Conservation (phyloP, 2,797 vertebrate genomes). For the Gymnocypris eckloni region DNA sequence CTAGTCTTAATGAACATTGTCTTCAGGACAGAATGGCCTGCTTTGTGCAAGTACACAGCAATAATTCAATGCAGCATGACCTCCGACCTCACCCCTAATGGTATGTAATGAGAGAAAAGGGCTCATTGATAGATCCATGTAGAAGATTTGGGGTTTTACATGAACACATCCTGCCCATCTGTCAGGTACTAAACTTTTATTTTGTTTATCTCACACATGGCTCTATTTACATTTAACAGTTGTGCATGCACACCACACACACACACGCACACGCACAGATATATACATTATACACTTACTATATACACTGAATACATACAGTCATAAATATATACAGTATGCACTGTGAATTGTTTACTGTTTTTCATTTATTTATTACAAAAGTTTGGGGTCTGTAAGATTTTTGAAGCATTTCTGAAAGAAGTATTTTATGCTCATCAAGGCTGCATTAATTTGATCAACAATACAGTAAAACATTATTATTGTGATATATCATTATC, state of each 20-base stretch:
- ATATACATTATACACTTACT: neutral
- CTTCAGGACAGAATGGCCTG: constrained; percentile 40
- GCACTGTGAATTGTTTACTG: no score
- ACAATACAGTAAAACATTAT: neutral
- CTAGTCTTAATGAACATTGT: constrained; percentile 48
- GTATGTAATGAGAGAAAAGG: constrained; percentile 40
- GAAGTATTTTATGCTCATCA: neutral
- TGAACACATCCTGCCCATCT: constrained; percentile 30
- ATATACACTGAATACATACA: neutral
- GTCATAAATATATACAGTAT: neutral
- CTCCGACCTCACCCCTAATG: constrained; percentile 36
- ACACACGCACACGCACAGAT: no score
- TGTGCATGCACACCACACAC: no score
- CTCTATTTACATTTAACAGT: constrained; percentile 9
- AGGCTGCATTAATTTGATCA: neutral
- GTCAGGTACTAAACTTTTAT: constrained; percentile 4
- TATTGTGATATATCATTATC: neutral
- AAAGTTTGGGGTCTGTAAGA: neutral
- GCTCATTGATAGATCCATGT: constrained; percentile 37
- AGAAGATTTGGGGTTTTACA: constrained; percentile 27
- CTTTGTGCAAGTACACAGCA: constrained; percentile 54
- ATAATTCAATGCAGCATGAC: constrained; percentile 48
- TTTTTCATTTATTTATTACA: neutral
- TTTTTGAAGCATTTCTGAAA: neutral
- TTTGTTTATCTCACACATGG: constrained; percentile 10